Evolutionary conservation across 2,888 invertebrate genomes (phyloP), one percentile per base, ranked within the genome.

Genomic region (Pyrocoelia pectoralis): DNA sequence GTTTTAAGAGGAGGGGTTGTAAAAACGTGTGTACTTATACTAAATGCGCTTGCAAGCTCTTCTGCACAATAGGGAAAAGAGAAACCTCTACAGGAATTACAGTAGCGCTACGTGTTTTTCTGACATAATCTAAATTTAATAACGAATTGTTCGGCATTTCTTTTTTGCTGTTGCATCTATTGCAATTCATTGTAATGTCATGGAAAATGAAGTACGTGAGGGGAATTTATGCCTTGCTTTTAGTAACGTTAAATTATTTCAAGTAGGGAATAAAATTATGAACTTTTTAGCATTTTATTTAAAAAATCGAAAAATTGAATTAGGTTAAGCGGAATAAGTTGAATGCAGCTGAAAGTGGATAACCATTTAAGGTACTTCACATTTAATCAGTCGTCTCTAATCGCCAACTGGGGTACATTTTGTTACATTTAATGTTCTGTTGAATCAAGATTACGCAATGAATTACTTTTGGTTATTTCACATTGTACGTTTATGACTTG

Each of bases 111-210:
- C 57, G 53, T 55, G 58, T 59, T 58, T 63, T 55, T 51, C 55
- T 46, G 15, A 12, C 58, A 58, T 58, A 63, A 63, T 63, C 55
- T 58, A 59, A 55, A 55, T 58, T 63, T 63, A 63, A 63, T 63
- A 58, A 58, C 58, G 63, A 58, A 63, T 59, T 59, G 58, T 63
- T 28, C 58, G 24, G 40, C 53, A 19, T 58, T 58, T 8, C n/a
- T 33, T 33, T 33, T 33, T 33, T 59, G 43, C 5, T 57, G 53
- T 51, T 59, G 59, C 54, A 48, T 55, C 48, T 24, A 43, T 55
- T 60, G 64, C 56, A 60, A 60, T 64, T 64, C 51, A 59, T 64
- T 64, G 50, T 60, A 48, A 50, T 58, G 59, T 58, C 55, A 43
- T 19, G 58, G 51, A 59, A 54, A 48, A 46, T 58, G 29, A 46